Percentiles rank a stretch among this genome's conserved stretches.
Conservation (phyloP, 2,888 invertebrate genomes). For the Rhamnusium bicolor region DNA sequence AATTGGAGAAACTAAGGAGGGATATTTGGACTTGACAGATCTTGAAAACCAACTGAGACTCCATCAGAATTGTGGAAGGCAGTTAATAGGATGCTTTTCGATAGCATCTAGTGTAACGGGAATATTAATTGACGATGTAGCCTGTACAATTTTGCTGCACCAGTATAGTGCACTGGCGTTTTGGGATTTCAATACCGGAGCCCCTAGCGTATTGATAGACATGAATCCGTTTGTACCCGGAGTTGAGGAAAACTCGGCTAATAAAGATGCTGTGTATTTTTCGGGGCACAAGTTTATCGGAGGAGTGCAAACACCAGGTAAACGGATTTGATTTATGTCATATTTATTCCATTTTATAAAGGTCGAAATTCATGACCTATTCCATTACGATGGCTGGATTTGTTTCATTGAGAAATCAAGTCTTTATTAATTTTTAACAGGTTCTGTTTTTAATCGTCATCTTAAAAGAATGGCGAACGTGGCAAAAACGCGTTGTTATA, state of each 20-base stretch:
- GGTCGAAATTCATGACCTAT: too few relatives aligned
- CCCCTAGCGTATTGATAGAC: conserved; percentile 84
- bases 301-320: conserved; percentile 88
- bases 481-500: too few relatives aligned
- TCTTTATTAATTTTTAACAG: too few relatives aligned
- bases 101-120: conserved; percentile 71
- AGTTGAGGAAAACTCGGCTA: conserved; percentile 79
- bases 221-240: conserved; percentile 87
- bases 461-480: too few relatives aligned
- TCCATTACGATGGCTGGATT: too few relatives aligned
- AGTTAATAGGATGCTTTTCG: conserved; percentile 88
- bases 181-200: conserved; percentile 93
- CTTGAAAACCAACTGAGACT: conserved; percentile 81
- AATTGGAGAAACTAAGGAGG: conserved; percentile 85
- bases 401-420: too few relatives aligned
- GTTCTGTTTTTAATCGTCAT: too few relatives aligned
- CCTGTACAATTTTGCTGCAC: conserved; percentile 86
- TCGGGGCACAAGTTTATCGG: conserved; percentile 94
- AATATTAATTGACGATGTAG: conserved; percentile 86
- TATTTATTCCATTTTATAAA: too few relatives aligned
- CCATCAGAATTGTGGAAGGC: conserved; percentile 76
- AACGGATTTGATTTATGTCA: conserved; percentile 25
- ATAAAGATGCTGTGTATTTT: conserved; percentile 92
- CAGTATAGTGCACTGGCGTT: conserved; percentile 87
- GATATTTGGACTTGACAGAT: conserved; percentile 84